phyloP scores from a whole-genome alignment of 2,113 vertebrate genomes.

The Motacilla alba region DNA sequence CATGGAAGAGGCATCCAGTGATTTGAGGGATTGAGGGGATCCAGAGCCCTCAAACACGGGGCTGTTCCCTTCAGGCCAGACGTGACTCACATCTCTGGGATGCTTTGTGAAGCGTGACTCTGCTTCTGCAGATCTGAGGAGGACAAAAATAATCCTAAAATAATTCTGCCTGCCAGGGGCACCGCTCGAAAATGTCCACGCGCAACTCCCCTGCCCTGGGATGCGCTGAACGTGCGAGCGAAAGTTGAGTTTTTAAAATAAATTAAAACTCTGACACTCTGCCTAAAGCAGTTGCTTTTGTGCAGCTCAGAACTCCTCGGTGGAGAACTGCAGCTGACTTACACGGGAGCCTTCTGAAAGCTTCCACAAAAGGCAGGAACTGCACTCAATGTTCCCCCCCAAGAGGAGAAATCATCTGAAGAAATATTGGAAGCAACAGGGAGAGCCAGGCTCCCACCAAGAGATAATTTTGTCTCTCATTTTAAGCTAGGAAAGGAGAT shows the following conservation, averaged over 20 bases:
- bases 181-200: neutral
- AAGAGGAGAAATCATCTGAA: neutral
- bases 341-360: neutral
- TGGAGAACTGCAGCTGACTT: neutral
- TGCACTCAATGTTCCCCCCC: neutral
- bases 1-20: accelerated
- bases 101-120: neutral
- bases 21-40: neutral
- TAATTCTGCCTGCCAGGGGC: neutral
- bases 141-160: neutral
- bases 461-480: neutral
- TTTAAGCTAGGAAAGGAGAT: neutral
- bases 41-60: neutral
- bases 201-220: neutral
- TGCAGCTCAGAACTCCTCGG: neutral
- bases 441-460: neutral
- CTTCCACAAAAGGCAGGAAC: neutral
- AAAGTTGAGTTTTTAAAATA: neutral
- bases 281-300: neutral
- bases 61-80: neutral
- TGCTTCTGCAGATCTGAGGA: neutral
- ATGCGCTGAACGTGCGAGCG: neutral
- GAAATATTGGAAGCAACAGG: neutral
- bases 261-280: neutral
- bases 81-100: accelerated